phyloP scores from a whole-genome alignment of 2,113 vertebrate genomes.

The Gymnocephalus cernua region DNA sequence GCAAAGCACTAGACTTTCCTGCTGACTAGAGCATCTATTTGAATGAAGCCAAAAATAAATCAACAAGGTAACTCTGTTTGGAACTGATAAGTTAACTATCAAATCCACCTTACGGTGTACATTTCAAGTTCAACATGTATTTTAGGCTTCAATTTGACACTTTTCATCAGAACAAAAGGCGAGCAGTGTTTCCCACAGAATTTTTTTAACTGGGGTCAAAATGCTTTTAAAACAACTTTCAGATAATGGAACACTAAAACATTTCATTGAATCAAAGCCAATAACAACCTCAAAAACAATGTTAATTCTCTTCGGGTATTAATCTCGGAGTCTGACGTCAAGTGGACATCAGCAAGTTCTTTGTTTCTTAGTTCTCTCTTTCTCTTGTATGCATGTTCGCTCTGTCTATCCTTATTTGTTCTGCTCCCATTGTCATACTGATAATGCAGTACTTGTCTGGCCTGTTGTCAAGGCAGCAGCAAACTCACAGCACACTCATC shows the following conservation, averaged over 20 bases:
- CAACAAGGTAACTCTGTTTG: background rate
- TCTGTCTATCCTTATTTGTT: conserved; percentile 39
- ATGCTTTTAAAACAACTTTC: conserved; percentile 1
- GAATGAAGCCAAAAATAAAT: conserved; percentile 14
- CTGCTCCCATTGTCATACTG: conserved; percentile 62
- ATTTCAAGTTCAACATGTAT: background rate
- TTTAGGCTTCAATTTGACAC: conserved; percentile 4
- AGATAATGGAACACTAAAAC: background rate
- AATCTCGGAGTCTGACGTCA: conserved; percentile 7
- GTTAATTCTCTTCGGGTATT: background rate
- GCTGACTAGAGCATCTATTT: conserved; percentile 17
- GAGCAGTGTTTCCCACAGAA: conserved; percentile 1
- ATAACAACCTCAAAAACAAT: conserved; percentile 11
- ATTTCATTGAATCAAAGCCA: background rate
- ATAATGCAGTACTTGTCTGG: conserved; percentile 57
- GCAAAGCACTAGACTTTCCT: background rate
- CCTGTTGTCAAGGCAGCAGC: conserved; percentile 77
- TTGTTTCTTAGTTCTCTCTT: background rate
- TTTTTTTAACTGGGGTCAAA: background rate
- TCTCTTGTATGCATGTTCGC: background rate
- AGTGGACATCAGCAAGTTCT: conserved; percentile 17
- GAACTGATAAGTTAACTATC: conserved; percentile 10
- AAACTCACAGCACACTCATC: conserved; percentile 67
- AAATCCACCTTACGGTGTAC: background rate
- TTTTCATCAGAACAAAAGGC: background rate